Evolutionary conservation across 2,113 vertebrate genomes (phyloP).

Genomic region (Pygathrix nemaeus): DNA sequence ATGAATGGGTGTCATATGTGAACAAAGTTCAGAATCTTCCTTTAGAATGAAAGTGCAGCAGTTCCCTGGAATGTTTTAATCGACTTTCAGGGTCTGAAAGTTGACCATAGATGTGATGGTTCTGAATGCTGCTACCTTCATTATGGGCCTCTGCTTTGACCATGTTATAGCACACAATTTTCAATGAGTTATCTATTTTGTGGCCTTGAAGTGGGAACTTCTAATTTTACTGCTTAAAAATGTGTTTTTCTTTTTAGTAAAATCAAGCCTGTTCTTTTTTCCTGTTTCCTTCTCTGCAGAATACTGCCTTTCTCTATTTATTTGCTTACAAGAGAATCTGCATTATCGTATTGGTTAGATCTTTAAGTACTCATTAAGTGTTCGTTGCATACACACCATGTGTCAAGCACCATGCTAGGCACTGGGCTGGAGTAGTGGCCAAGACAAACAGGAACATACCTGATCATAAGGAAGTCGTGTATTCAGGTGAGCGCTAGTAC

Average conservation of each 20-base stretch:
- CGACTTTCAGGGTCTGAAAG: background rate
- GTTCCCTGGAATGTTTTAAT: background rate
- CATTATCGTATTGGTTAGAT: background rate
- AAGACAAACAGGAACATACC: background rate
- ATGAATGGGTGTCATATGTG: background rate
- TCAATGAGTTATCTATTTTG: background rate
- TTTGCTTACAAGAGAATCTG: background rate
- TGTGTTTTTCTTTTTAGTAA: background rate
- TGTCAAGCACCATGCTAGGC: background rate
- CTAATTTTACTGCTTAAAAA: constrained; percentile 2
- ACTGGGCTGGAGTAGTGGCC: background rate
- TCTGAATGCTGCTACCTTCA: background rate
- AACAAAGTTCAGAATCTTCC: background rate
- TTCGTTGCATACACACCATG: background rate
- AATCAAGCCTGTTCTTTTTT: background rate
- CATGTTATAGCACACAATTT: background rate
- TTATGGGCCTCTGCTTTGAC: background rate
- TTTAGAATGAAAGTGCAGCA: background rate
- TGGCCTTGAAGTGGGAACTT: constrained; percentile 36
- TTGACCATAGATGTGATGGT: background rate
- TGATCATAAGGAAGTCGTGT: background rate
- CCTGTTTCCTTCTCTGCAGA: background rate
- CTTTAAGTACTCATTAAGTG: background rate
- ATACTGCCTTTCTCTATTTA: background rate
- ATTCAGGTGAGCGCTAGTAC: background rate